Conservation (phyloP, 2,113 vertebrate species). For the Tachysurus fulvidraco region DNA sequence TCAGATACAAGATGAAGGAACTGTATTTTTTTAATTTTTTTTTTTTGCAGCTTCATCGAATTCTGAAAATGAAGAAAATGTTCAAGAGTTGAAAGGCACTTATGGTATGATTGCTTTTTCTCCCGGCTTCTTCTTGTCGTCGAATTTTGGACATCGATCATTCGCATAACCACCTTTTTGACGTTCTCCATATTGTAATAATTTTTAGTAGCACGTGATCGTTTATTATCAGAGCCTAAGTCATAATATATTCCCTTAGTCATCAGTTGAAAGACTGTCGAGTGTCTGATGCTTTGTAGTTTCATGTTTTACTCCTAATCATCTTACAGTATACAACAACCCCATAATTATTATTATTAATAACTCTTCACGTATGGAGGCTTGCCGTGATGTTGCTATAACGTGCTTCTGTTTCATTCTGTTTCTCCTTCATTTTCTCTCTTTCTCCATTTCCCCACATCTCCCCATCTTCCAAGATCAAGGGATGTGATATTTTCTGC, state of each 20-base stretch:
- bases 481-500: neutral
- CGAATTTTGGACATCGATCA: neutral
- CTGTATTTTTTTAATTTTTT: neutral
- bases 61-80: conserved; percentile 35
- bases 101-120: conserved; percentile 21
- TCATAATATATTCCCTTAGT: conserved; percentile 2
- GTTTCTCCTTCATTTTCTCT: neutral
- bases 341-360: neutral
- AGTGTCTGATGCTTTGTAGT: conserved; percentile 25
- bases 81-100: conserved; percentile 26
- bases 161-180: neutral
- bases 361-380: neutral
- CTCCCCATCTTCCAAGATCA: neutral
- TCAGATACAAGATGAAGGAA: neutral
- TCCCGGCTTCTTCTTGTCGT: neutral
- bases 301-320: conserved; percentile 16
- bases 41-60: conserved; percentile 39
- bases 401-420: neutral
- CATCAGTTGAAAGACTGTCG: neutral
- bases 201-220: neutral
- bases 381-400: neutral
- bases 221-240: neutral
- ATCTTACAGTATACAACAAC: neutral
- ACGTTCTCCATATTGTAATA: neutral
- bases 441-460: neutral